Conservation (phyloP, 2,888 invertebrate genomes). For the Drosophila prolongata region DNA sequence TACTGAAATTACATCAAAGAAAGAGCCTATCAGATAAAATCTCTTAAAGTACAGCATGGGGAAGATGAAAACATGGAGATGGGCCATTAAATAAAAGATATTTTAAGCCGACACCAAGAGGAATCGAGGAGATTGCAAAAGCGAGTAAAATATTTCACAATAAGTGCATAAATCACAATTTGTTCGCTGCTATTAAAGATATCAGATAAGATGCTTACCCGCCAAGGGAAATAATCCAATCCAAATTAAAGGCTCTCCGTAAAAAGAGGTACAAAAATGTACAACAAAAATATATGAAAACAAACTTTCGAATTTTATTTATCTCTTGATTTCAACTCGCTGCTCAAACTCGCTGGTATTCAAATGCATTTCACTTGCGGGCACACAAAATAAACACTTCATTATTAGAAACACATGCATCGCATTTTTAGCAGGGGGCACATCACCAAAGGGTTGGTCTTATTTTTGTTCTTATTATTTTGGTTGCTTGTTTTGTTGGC, state of each 20-base stretch:
- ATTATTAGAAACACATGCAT: conserved; percentile 73
- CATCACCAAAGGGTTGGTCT: conserved; percentile 25
- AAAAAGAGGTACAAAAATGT: conserved; percentile 4
- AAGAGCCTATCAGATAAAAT: conserved; percentile 34
- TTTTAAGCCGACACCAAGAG: conserved; percentile 50
- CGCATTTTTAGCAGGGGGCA: conserved; percentile 31
- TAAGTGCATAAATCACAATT: conserved; percentile 70
- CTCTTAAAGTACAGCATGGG: conserved; percentile 51
- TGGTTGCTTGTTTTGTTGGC: conserved; percentile 5
- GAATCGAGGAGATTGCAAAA: conserved; percentile 11
- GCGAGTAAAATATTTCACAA: conserved; percentile 38
- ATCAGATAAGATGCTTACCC: conserved; percentile 40
- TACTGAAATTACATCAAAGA: conserved; percentile 39
- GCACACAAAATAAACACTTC: conserved; percentile 75
- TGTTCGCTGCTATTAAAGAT: conserved; percentile 14
- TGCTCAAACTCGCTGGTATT: conserved; percentile 27
- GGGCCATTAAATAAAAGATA: conserved; percentile 65
- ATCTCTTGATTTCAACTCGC: conserved; percentile 33
- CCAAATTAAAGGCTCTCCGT: conserved; percentile 5
- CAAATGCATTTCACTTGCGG: conserved; percentile 54
- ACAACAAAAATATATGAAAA: conserved; percentile 18
- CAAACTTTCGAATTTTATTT: conserved; percentile 35
- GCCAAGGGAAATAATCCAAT: conserved; percentile 31
- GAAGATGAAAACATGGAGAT: conserved; percentile 21
- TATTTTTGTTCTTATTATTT: conserved; percentile 14